Evolutionary conservation across 2,113 vertebrate genomes (phyloP), one percentile per base, ranked within the genome.

Genomic region (Pampusana beccarii): DNA sequence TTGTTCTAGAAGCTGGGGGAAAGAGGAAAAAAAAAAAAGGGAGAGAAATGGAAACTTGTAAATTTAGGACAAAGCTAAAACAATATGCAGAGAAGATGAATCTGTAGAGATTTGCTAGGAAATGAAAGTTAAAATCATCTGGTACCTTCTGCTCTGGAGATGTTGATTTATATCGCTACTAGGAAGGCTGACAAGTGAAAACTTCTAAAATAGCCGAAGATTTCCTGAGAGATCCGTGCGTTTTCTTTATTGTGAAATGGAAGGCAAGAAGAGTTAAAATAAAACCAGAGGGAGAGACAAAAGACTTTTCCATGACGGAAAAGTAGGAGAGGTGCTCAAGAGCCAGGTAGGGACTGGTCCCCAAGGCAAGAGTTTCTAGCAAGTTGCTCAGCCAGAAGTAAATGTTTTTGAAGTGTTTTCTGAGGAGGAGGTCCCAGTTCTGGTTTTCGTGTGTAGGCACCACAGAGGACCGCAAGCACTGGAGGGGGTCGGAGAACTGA

Each of bases 81-180:
- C 85, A 90, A 54, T 93, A 51, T 40, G 70, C 72, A 80, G 80
- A 77, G 60, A 89, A 87, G 57, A 57, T 58, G 34, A 69, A 84
- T 85, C 87, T 91, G 91, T 42, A 34, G 95, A 88, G 93, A 56
- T 75, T 72, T 83, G 40, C 50, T 94, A 83, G 96, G 95, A 97
- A 97, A 96, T 87, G 15, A 65, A 96, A 85, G 87, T 69, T 95
- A 92, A 96, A 94, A 86, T 93, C 72, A 48, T 90, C 46, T 95
- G 62, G 86, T 89, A 93, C 56, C 58, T 77, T 82, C 58, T 64
- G 53, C 66, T 82, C 66, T 40, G 7, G 54, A 81, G 70, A 70
- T 67, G 44, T 58, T 93, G 58, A 93, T 93, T 97, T 94, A 88
- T 96, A 15, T 62, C 3, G 3, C 3, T 25, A 46, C 64, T 64